Conservation (phyloP, 2,888 invertebrate genomes). For the Opisthograptis luteolata region DNA sequence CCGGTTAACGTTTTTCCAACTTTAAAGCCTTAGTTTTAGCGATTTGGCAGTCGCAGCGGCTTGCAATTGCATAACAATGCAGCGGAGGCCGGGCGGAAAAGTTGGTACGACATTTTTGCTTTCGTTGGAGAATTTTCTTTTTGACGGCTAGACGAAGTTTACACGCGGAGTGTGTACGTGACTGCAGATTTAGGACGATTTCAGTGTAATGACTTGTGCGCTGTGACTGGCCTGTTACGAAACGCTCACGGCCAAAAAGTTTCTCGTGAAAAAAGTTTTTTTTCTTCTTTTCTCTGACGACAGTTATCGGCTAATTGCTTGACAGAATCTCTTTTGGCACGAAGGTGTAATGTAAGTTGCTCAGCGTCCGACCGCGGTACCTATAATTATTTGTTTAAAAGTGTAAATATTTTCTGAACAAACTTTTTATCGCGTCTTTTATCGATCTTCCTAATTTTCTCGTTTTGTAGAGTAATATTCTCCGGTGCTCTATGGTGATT, state of each 20-base stretch:
- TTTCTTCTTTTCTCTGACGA: slow-evolving; percentile 59
- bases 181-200: slow-evolving; percentile 63
- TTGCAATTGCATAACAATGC: slow-evolving; percentile 80
- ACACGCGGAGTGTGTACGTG: slow-evolving; percentile 57
- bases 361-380: slow-evolving; percentile 40
- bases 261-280: slow-evolving; percentile 64
- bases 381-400: slow-evolving; percentile 62
- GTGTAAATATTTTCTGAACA: slow-evolving; percentile 57
- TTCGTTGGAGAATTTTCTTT: slow-evolving; percentile 64
- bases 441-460: slow-evolving; percentile 52
- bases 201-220: slow-evolving; percentile 64
- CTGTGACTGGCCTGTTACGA: slow-evolving; percentile 63
- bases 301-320: slow-evolving; percentile 73
- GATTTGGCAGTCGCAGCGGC: slow-evolving; percentile 62
- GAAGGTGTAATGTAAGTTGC: slow-evolving; percentile 48
- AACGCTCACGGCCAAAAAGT: slow-evolving; percentile 65
- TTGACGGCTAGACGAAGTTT: slow-evolving; percentile 45
- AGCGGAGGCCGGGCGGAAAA: slow-evolving; percentile 75
- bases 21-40: slow-evolving; percentile 56
- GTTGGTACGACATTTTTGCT: slow-evolving; percentile 55
- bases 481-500: slow-evolving; percentile 51
- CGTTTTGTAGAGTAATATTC: slow-evolving; percentile 25
- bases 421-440: slow-evolving; percentile 50
- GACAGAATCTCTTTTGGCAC: slow-evolving; percentile 70
- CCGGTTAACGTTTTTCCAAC: slow-evolving; percentile 60